These are phyloP conservation scores for Brachirus orientalis DNA, from an alignment of 2,113 vertebrate genomes.

Conservation along the genomic window DNA sequence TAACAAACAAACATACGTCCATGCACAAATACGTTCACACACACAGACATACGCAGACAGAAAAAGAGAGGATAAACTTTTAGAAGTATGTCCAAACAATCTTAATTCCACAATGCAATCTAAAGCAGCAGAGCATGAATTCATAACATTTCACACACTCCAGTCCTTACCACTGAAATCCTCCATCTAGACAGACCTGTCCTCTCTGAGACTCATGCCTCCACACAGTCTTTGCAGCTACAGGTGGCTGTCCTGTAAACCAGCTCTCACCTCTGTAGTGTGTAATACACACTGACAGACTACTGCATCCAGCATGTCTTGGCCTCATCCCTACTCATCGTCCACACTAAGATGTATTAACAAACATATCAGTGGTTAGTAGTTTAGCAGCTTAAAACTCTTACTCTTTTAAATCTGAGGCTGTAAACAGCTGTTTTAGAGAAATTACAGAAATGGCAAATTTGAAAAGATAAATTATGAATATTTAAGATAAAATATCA, in stretches of 20 bases:
- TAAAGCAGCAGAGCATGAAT: constrained; percentile 22
- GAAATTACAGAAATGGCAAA: constrained; percentile 23
- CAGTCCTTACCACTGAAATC: constrained; percentile 40
- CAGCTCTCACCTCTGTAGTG: constrained; percentile 69
- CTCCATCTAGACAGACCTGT: constrained; percentile 29
- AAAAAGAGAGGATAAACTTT: constrained; percentile 6
- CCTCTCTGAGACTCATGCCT: constrained; percentile 31
- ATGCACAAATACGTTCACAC: constrained; percentile 23
- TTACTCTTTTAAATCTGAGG: constrained; percentile 66
- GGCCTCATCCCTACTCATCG: constrained; percentile 87
- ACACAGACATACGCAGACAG: constrained; percentile 6
- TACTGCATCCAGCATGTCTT: constrained; percentile 85
- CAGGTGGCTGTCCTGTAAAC: constrained; percentile 56
- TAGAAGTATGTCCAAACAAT: constrained; percentile 30
- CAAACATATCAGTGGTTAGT: constrained; percentile 90
- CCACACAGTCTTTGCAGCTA: constrained; percentile 51
- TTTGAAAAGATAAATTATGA: background rate
- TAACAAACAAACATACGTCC: constrained; percentile 25
- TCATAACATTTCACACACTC: constrained; percentile 19
- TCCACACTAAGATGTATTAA: constrained; percentile 88
- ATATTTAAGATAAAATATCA: constrained; percentile 8
- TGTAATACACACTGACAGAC: constrained; percentile 83
- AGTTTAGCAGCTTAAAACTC: constrained; percentile 90
- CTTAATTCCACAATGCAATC: constrained; percentile 17
- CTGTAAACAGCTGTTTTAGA: background rate